A percentile compares a stretch with the other conserved stretches of the same genome.
phyloP scores from a whole-genome alignment of 2,888 invertebrate species.

The Dasysyrphus tricinctus region DNA sequence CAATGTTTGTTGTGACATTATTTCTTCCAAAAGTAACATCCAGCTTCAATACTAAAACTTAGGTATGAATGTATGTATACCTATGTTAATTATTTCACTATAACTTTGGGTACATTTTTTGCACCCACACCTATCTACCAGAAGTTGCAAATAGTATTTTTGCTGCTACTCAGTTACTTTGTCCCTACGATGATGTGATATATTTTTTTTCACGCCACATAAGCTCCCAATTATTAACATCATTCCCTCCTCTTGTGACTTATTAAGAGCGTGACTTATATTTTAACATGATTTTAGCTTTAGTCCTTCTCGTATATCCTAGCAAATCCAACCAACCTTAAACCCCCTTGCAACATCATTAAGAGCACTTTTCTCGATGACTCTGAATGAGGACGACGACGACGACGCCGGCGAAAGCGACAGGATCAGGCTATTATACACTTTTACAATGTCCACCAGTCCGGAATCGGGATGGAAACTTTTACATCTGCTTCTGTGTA shows the following conservation, averaged over 20 bases:
- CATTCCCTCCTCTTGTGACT: conserved; percentile 1
- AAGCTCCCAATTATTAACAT: conserved; percentile 28
- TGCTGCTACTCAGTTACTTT: neutral
- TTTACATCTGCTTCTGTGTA: conserved; percentile 14
- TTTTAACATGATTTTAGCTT: conserved; percentile 13
- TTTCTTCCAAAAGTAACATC: no score
- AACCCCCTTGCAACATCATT: conserved; percentile 20
- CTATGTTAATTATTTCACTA: no score
- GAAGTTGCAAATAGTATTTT: neutral
- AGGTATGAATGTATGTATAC: no score
- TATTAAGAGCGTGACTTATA: conserved; percentile 4
- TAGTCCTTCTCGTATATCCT: conserved; percentile 1
- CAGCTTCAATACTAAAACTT: no score
- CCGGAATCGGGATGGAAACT: conserved; percentile 25
- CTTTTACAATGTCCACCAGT: conserved; percentile 31
- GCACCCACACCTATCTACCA: neutral
- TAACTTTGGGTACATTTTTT: no score
- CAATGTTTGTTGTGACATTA: no score
- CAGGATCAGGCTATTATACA: conserved; percentile 31
- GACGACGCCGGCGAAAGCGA: conserved; percentile 4
- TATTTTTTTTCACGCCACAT: conserved; percentile 6
- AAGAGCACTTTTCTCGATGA: conserved; percentile 32
- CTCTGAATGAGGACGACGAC: neutral
- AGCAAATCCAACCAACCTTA: neutral
- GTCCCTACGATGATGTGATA: neutral